phyloP scores from a whole-genome alignment of 53 echinoderm and acorn worm genomes.

The Holothuria leucospilota region DNA sequence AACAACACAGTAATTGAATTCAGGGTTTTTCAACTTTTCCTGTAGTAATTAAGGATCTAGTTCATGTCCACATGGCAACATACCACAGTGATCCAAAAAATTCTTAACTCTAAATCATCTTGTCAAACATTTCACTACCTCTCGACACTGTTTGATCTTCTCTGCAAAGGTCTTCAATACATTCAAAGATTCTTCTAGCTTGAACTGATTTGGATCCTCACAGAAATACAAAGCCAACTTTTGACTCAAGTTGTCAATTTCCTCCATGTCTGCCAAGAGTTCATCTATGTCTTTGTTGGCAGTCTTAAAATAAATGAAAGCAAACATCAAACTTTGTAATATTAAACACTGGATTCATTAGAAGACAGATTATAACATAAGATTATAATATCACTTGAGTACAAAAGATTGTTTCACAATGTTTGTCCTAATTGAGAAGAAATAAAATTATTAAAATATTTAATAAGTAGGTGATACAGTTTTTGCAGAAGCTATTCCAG shows the following conservation, averaged over 20 bases:
- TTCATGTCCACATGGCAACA: no score
- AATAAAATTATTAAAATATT: no score
- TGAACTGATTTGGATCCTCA: slow-evolving; percentile 41
- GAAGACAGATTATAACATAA: neutral
- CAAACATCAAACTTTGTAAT: neutral
- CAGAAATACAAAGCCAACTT: slow-evolving; percentile 73
- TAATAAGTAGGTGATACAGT: no score
- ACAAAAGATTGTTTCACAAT: no score
- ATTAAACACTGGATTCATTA: neutral
- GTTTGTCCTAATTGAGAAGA: no score
- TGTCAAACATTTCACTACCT: slow-evolving; percentile 82
- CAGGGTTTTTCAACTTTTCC: no score
- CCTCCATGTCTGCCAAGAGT: slow-evolving; percentile 66
- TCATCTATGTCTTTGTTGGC: slow-evolving; percentile 70
- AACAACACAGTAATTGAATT: no score
- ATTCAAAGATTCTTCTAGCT: slow-evolving; percentile 14
- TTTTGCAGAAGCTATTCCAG: no score
- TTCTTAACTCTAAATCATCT: slow-evolving; percentile 66
- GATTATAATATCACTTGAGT: no score
- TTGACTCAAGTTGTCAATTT: slow-evolving; percentile 70
- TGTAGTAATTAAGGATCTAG: no score
- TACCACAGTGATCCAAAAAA: slow-evolving; percentile 55
- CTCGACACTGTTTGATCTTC: slow-evolving; percentile 29
- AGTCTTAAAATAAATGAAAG: slow-evolving; percentile 47
- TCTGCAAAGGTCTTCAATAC: slow-evolving; percentile 32